Evolutionary conservation across 2,888 invertebrate species (phyloP).

Genomic region (Drosophila pseudotalamancana): DNA sequence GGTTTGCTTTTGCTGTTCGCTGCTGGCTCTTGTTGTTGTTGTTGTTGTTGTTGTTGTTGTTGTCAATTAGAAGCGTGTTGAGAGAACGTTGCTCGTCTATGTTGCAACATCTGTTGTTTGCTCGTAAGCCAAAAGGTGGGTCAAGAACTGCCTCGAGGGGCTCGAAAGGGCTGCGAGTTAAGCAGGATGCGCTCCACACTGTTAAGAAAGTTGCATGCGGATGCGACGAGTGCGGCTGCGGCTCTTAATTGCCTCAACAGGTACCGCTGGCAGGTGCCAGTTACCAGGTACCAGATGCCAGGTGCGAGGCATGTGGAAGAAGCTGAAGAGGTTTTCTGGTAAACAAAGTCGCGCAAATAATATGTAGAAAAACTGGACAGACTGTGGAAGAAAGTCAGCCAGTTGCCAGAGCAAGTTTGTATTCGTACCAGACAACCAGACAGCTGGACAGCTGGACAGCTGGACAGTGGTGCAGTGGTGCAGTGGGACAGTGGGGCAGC

Average conservation of each 20-base stretch:
- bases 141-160: background rate
- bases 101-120: constrained; percentile 20
- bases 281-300: constrained; percentile 19
- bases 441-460: constrained; percentile 2
- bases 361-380: constrained; percentile 75
- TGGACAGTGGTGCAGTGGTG: constrained; percentile 19
- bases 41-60: constrained; percentile 6
- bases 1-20: background rate
- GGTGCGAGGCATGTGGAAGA: constrained; percentile 26
- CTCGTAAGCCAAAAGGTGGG: background rate
- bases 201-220: constrained; percentile 73
- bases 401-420: constrained; percentile 58
- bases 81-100: constrained; percentile 13
- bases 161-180: constrained; percentile 34
- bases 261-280: constrained; percentile 12
- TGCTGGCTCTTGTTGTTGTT: constrained; percentile 1
- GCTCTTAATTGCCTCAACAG: constrained; percentile 62
- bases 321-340: constrained; percentile 39
- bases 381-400: constrained; percentile 70
- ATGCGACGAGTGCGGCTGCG: constrained; percentile 52
- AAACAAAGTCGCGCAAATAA: constrained; percentile 67
- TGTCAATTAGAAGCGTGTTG: constrained; percentile 52
- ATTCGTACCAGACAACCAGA: constrained; percentile 41
- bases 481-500: constrained; percentile 34
- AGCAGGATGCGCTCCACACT: constrained; percentile 54